phyloP scores from a whole-genome alignment of 2,797 vertebrate species.

The Cygnus olor region DNA sequence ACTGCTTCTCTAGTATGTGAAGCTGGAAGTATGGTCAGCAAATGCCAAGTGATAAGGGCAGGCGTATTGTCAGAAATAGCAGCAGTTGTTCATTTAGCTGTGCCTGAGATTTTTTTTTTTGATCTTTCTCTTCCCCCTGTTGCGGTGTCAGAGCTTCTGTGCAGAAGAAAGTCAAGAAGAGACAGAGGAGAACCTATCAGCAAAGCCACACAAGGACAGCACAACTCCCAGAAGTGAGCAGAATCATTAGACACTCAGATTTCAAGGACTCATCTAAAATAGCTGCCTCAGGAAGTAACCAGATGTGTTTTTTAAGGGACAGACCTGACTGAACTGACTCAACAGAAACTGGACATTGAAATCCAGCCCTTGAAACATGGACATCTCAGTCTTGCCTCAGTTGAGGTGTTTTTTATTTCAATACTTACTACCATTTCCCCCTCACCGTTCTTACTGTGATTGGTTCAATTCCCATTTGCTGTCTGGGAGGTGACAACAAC shows the following conservation, averaged over 20 bases:
- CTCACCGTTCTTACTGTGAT: background rate
- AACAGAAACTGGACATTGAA: background rate
- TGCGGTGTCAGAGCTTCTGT: background rate
- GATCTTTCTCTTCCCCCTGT: background rate
- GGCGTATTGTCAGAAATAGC: background rate
- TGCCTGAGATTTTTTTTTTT: background rate
- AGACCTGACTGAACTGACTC: background rate
- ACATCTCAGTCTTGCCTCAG: background rate
- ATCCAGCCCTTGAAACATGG: background rate
- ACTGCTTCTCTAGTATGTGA: background rate
- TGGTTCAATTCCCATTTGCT: background rate
- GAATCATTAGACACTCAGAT: fast-evolving
- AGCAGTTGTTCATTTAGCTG: background rate
- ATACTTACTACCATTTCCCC: background rate
- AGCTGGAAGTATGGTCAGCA: background rate
- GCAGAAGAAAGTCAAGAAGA: background rate
- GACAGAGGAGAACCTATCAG: background rate
- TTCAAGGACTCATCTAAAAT: background rate
- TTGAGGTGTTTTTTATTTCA: fast-evolving
- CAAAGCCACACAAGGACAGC: background rate
- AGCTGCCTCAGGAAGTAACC: background rate
- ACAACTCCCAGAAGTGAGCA: background rate
- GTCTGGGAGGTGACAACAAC: background rate
- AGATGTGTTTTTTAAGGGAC: background rate
- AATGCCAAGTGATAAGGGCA: background rate